Base-by-base conservation (phyloP, 2,888 invertebrate genomes). In the Epistrophe grossulariae region DNA sequence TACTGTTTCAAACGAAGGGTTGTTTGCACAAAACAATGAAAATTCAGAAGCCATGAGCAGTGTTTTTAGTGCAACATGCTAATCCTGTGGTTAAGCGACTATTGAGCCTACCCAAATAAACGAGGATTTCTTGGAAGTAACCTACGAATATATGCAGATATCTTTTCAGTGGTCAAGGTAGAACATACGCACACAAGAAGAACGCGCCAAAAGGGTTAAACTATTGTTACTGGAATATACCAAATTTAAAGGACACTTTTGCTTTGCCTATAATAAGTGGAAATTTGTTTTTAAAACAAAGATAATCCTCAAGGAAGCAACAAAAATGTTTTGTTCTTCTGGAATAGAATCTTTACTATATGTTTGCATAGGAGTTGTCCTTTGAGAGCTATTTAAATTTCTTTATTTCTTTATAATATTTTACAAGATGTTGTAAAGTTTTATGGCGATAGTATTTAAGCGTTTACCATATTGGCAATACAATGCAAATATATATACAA, bases 61-160 rank as follows among this genome's bases (percentile, higher is more conserved):
- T 70, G 78, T 78, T 81, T 85, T 80, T 43, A 70, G 89, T 89
- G 90, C 89, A 91, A 91, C 90, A 91, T 89, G 90, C 90, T 92
- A 91, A 92, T 92, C 91, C 91, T 92, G 92, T 90, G 92, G 91
- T 92, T 91, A 90, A 90, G 91, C 90, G 90, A 89, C 90, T 90
- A 91, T 91, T 90, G 91, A 91, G 90, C 89, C 89, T 88, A 90
- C 90, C 90, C 90, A 91, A 91, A 91, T 91, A 91, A 89, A 89
- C 87, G 88, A 17, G 0, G 17, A 31, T 40, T 85, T 70, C 70
- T 35, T 19, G 50, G 82, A 82, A 84, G 62, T 13, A 9, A 15
- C n/a, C 13, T n/a, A 35, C 35, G 35, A 35, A 9, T 35, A 9
- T 9, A 7, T 35, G 8, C 8, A 35, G 8, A 2, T 19, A 35